phyloP scores from a whole-genome alignment of 1,140 invertebrate genomes.

The Drosophila ficusphila region DNA sequence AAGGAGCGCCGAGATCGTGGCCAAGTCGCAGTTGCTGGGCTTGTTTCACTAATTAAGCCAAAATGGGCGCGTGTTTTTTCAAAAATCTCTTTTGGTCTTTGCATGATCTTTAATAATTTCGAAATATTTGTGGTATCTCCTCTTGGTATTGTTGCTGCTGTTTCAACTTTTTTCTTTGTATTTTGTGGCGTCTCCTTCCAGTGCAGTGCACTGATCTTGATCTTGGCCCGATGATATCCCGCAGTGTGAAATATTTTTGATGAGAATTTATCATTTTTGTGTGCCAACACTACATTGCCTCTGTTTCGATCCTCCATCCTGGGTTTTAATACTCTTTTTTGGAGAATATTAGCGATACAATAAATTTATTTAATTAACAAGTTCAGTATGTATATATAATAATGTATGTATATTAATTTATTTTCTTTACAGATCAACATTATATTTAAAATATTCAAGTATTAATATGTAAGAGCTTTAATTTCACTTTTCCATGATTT shows the following conservation, averaged over 20 bases:
- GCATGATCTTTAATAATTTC: slow-evolving; percentile 82
- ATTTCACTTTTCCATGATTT: too few relatives aligned
- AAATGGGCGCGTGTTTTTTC: slow-evolving; percentile 73
- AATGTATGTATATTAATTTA: too few relatives aligned
- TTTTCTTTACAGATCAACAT: too few relatives aligned
- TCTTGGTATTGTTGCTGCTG: slow-evolving; percentile 9
- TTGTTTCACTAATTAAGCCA: slow-evolving; percentile 81
- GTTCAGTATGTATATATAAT: background rate
- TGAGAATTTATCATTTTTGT: slow-evolving; percentile 79
- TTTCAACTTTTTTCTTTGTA: background rate
- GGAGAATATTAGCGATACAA: background rate
- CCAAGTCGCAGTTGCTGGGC: slow-evolving; percentile 54
- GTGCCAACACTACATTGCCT: slow-evolving; percentile 63
- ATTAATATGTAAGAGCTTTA: too few relatives aligned
- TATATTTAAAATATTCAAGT: too few relatives aligned
- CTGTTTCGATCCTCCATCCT: slow-evolving; percentile 7
- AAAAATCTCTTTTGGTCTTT: slow-evolving; percentile 52
- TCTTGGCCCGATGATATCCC: slow-evolving; percentile 71
- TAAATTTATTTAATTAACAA: too few relatives aligned
- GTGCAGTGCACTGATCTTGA: slow-evolving; percentile 42
- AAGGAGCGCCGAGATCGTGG: slow-evolving; percentile 39
- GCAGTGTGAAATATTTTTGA: slow-evolving; percentile 81
- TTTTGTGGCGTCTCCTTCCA: slow-evolving; percentile 42
- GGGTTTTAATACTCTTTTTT: background rate
- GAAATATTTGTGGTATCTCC: slow-evolving; percentile 65